Evolutionary conservation across 2,113 vertebrate genomes (phyloP).

Genomic region (Heteronetta atricapilla): DNA sequence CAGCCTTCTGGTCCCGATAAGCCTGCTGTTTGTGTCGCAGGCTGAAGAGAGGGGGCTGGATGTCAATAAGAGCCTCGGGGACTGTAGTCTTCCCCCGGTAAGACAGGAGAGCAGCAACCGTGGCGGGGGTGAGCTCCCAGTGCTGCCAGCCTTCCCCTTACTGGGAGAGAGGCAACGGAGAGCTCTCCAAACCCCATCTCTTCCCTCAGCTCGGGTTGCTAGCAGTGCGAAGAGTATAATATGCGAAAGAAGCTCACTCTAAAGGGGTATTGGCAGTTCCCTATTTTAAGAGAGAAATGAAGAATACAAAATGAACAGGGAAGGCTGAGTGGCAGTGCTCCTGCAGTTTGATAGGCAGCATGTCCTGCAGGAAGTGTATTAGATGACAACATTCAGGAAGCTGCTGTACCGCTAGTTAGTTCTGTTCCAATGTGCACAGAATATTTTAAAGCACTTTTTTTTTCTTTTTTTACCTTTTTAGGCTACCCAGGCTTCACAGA

Average conservation of each 20-base stretch:
- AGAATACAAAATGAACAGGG: background rate
- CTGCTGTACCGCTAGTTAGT: too few relatives aligned
- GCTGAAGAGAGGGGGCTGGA: background rate
- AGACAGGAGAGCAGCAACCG: background rate
- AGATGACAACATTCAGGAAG: background rate
- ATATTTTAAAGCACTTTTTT: background rate
- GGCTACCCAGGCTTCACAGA: accelerated
- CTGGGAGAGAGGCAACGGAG: accelerated
- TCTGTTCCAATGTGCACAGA: too few relatives aligned
- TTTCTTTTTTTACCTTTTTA: too few relatives aligned
- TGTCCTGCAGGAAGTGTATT: background rate
- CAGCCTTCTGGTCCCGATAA: background rate
- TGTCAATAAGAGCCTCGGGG: background rate
- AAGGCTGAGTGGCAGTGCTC: background rate
- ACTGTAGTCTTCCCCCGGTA: background rate
- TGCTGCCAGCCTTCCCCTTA: accelerated
- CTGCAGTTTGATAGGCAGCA: accelerated
- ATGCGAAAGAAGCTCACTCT: background rate
- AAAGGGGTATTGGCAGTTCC: background rate
- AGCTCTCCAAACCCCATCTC: accelerated
- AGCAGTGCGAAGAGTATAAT: background rate
- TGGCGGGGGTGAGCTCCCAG: accelerated
- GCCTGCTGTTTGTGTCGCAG: background rate
- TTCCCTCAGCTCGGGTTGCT: accelerated
- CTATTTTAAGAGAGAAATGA: background rate